phyloP scores from a whole-genome alignment of 2,888 invertebrate species.

The Nomada goodeniana region DNA sequence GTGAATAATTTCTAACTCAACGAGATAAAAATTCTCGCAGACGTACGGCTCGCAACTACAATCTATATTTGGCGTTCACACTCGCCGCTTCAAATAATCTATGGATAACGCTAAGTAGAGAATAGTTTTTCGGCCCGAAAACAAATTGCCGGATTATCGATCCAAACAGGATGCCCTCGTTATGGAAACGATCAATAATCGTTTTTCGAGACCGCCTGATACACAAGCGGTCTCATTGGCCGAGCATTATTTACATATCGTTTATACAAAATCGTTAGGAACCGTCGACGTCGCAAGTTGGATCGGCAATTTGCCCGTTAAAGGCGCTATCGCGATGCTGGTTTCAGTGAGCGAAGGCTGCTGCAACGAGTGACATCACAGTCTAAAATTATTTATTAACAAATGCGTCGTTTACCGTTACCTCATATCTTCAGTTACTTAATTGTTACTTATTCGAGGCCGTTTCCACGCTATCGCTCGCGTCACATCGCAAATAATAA shows the following conservation, averaged over 20 bases:
- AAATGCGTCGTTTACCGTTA: constrained; percentile 50
- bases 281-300: constrained; percentile 6
- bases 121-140: neutral
- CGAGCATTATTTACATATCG: constrained; percentile 21
- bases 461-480: constrained; percentile 29
- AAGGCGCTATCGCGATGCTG: constrained; percentile 41
- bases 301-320: constrained; percentile 25
- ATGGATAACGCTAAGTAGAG: neutral
- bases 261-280: constrained; percentile 23
- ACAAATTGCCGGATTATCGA: neutral
- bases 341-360: constrained; percentile 46
- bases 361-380: constrained; percentile 51
- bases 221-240: neutral
- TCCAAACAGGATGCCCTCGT: neutral
- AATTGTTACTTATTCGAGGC: constrained; percentile 46
- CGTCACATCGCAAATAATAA: constrained; percentile 14
- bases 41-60: neutral
- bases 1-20: neutral
- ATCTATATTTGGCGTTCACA: neutral
- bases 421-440: constrained; percentile 53
- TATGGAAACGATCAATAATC: neutral
- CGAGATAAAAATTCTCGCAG: neutral
- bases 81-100: neutral
- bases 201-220: too few relatives aligned
- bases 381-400: constrained; percentile 67